Evolutionary conservation across 2,888 invertebrate genomes (phyloP).

Genomic region (Dasysyrphus albostriatus): DNA sequence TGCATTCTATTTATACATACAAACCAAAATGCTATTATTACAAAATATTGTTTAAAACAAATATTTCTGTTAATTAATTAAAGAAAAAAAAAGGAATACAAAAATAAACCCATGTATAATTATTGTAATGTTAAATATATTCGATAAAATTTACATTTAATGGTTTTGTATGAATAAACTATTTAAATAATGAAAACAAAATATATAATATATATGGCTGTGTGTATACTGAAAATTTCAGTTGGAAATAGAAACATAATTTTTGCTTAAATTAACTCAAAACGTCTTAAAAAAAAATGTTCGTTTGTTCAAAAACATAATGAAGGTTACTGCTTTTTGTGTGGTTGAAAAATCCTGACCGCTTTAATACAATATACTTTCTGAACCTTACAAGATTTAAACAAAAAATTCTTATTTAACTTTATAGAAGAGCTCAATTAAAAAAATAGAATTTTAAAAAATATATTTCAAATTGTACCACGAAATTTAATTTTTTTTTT

Average conservation of each 20-base stretch:
- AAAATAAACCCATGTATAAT: constrained; percentile 14
- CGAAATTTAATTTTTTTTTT: neutral
- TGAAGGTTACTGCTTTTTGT: neutral
- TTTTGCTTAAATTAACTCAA: constrained; percentile 26
- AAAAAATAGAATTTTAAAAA: neutral
- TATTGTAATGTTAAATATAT: constrained; percentile 48
- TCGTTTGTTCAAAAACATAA: neutral
- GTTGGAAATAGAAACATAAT: constrained; percentile 59
- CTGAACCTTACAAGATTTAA: neutral
- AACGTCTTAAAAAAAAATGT: neutral
- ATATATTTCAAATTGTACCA: neutral
- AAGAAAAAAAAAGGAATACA: constrained; percentile 18
- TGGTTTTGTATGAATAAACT: constrained; percentile 67
- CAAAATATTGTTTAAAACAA: constrained; percentile 45
- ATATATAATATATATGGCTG: constrained; percentile 75
- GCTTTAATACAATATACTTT: neutral
- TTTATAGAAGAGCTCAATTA: too few relatives aligned
- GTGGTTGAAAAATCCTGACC: constrained; percentile 1
- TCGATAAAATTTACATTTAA: constrained; percentile 57
- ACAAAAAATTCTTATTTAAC: neutral
- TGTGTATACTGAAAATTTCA: constrained; percentile 76
- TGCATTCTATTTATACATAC: constrained; percentile 27
- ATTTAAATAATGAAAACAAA: constrained; percentile 58
- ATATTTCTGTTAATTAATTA: constrained; percentile 15
- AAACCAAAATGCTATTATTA: constrained; percentile 56